Conservation (phyloP, 2,797 vertebrate species). For the Aphelocoma californica region DNA sequence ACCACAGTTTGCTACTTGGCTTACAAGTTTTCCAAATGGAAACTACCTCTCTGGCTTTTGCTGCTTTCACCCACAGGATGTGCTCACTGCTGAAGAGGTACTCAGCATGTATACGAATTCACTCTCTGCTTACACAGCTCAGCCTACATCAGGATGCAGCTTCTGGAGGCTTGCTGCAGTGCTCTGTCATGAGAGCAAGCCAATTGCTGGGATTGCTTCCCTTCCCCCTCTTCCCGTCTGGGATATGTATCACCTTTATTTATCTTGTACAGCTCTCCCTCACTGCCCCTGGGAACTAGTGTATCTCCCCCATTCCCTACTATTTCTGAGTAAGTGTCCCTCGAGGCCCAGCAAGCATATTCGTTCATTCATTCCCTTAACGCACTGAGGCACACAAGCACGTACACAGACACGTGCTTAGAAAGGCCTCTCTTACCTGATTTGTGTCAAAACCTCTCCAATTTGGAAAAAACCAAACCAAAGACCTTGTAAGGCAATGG, state of each 20-base stretch:
- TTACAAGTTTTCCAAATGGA: background rate
- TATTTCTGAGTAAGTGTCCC: constrained; percentile 53
- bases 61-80: background rate
- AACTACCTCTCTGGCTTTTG: background rate
- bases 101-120: background rate
- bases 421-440: constrained; percentile 34
- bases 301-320: constrained; percentile 43
- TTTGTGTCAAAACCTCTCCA: constrained; percentile 13
- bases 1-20: background rate
- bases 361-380: constrained; percentile 59
- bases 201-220: constrained; percentile 25
- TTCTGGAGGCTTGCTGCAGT: constrained; percentile 53
- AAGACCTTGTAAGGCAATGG: background rate
- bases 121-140: constrained; percentile 27
- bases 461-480: background rate
- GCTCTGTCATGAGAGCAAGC: constrained; percentile 44
- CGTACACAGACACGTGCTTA: background rate
- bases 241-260: constrained; percentile 62
- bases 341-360: constrained; percentile 23
- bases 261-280: constrained; percentile 35
- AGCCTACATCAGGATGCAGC: constrained; percentile 51
- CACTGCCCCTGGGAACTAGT: constrained; percentile 12
- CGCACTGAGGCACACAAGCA: background rate
- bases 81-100: constrained; percentile 15
- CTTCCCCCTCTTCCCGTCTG: constrained; percentile 28